phyloP scores from a whole-genome alignment of 2,797 vertebrate species.

The Pygocentrus nattereri region DNA sequence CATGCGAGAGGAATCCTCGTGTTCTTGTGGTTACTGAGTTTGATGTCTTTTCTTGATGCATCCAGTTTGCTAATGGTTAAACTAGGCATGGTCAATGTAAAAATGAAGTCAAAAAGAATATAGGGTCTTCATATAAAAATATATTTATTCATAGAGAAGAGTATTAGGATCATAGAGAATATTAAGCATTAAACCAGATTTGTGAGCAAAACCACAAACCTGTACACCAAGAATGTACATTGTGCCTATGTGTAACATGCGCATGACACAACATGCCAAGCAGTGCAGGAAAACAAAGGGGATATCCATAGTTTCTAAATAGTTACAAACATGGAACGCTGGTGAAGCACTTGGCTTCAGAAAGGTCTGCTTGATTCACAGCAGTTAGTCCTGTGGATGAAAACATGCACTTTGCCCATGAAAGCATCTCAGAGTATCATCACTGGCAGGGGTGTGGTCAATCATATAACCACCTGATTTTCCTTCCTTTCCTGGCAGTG shows the following conservation, averaged over 20 bases:
- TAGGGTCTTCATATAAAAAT: slow-evolving; percentile 43
- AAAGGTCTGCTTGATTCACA: not conserved
- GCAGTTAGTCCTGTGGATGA: not conserved
- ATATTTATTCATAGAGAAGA: slow-evolving; percentile 46
- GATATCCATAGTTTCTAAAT: slow-evolving; percentile 20
- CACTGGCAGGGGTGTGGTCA: not conserved
- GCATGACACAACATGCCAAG: not conserved
- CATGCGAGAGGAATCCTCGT: not conserved
- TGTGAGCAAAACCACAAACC: not conserved
- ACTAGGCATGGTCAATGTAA: not conserved
- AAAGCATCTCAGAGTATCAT: not conserved
- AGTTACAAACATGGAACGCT: not conserved
- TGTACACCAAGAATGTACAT: not conserved
- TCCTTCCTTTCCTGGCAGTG: not conserved
- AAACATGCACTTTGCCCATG: not conserved
- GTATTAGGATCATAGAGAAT: slow-evolving; percentile 16
- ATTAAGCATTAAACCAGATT: not conserved
- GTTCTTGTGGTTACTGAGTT: not conserved
- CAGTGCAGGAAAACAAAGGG: not conserved
- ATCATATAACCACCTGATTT: not conserved
- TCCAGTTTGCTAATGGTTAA: too few relatives aligned
- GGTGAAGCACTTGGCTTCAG: not conserved
- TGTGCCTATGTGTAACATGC: not conserved
- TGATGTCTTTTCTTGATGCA: not conserved
- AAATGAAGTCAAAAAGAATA: not conserved